Percentiles rank a stretch among this genome's conserved stretches.
These are phyloP conservation scores for Harpagifer antarcticus DNA, from an alignment of 2,797 vertebrate genomes.

Conservation along the genomic window DNA sequence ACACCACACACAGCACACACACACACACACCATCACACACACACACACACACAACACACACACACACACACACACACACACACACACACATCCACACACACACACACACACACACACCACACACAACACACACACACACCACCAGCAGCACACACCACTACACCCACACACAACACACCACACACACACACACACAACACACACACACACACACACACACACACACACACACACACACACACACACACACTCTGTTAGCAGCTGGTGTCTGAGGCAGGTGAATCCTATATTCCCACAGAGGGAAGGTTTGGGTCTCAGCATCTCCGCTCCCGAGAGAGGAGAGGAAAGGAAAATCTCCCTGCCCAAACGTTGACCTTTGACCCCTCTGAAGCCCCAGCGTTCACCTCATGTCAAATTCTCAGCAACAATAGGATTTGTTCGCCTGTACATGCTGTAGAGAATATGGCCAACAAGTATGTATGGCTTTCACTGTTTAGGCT, in stretches of 20 bases:
- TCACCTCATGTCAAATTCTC: constrained; percentile 24
- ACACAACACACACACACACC: constrained; percentile 11
- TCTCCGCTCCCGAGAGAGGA: constrained; percentile 55
- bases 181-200: not conserved
- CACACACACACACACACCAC: constrained; percentile 40
- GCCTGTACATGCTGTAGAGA: too few relatives aligned
- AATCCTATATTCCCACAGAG: constrained; percentile 82
- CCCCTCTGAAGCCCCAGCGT: constrained; percentile 16
- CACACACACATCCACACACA: constrained; percentile 29
- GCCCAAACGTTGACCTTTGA: constrained; percentile 27
- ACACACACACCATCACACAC: constrained; percentile 41
- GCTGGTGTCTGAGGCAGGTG: constrained; percentile 82
- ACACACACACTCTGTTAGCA: constrained; percentile 65
- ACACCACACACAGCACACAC: constrained; percentile 34
- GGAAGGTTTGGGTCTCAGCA: constrained; percentile 71
- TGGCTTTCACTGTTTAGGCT: not conserved
- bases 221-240: constrained; percentile 32
- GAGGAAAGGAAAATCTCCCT: not conserved
- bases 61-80: constrained; percentile 43
- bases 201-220: constrained; percentile 40
- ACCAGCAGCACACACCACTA: too few relatives aligned
- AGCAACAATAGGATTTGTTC: not conserved
- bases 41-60: not conserved
- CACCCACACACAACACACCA: constrained; percentile 32
- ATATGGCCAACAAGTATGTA: not conserved